Base-by-base conservation (phyloP, 2,113 vertebrate species). In the Mastomys coucha region DNA sequence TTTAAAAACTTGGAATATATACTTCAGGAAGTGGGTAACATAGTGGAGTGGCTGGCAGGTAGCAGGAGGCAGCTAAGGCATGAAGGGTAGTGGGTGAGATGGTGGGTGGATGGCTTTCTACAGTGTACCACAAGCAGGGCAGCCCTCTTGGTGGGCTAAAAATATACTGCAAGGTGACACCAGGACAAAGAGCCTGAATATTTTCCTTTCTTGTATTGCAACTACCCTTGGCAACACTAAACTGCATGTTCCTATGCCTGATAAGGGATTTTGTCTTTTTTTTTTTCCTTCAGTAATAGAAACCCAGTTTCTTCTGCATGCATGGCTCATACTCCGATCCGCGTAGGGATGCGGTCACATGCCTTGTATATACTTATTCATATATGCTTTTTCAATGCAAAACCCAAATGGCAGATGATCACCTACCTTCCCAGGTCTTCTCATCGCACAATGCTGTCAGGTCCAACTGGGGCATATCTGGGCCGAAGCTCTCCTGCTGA, bases 381-480 rank as follows among this genome's bases (percentile, higher is more conserved):
- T 20, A 4, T 2, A n/a, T 4, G 78, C 11, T 0, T 96, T 31
- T 85, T 84, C 77, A 28, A 22, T 53, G 58, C 91, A 49, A 31
- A 73, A 93, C 1, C 88, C 77, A 78, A 56, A 77, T 16, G 87
- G 45, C 87, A 39, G 86, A 31, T 17, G 92, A 51, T 51, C 63
- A 58, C 94, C 90, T 99, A 99, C 99, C 99, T 99, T 99, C 99
- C 99, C 99, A 99, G 98, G 97, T 99, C 98, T 96, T 99, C 97
- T 99, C 98, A 97, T 99, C 98, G 2, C 99, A 99, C 95, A 99
- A 98, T 0, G 99, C 96, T 31, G 99, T 99, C 98, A 99, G 98
- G 98, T 99, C 99, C 99, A 99, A 98, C 1, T 97, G 99, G 58
- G 99, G 99, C 75, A 99, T 98, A 93, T 99, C 99, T 0, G 98